These are phyloP conservation scores for Cristatella mucedo DNA, from an alignment of 2,888 invertebrate genomes.

Conservation along the genomic window DNA sequence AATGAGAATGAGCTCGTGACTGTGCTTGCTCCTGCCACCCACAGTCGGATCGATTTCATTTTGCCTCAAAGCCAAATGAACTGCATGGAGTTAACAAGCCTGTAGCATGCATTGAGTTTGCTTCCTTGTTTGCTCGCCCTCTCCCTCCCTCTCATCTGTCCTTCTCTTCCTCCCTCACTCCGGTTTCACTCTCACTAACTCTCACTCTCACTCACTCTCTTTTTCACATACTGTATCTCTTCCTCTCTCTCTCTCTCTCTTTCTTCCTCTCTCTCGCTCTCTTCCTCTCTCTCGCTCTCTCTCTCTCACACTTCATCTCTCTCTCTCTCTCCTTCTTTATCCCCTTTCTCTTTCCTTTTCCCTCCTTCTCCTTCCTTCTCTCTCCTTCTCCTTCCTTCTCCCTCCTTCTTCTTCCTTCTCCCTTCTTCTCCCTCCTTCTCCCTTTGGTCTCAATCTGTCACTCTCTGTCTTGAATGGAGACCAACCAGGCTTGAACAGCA, in stretches of 20 bases:
- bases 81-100: no score
- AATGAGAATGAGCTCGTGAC: no score
- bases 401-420: background rate
- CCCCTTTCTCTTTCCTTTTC: background rate
- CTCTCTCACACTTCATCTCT: background rate
- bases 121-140: constrained; percentile 6
- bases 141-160: constrained; percentile 9
- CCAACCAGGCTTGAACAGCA: no score
- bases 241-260: background rate
- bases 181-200: constrained; percentile 2
- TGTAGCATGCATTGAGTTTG: background rate
- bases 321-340: constrained; percentile 1
- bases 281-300: constrained; percentile 2
- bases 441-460: background rate
- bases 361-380: background rate
- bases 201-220: background rate
- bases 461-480: no score
- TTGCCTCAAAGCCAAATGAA: no score
- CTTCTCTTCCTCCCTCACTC: constrained; percentile 9
- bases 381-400: background rate
- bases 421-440: background rate
- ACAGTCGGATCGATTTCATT: no score
- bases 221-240: background rate
- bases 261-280: background rate
- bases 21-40: no score